Evolutionary conservation across 2,113 vertebrate genomes (phyloP).

Genomic region (Cryptoleucopteryx plumbea): DNA sequence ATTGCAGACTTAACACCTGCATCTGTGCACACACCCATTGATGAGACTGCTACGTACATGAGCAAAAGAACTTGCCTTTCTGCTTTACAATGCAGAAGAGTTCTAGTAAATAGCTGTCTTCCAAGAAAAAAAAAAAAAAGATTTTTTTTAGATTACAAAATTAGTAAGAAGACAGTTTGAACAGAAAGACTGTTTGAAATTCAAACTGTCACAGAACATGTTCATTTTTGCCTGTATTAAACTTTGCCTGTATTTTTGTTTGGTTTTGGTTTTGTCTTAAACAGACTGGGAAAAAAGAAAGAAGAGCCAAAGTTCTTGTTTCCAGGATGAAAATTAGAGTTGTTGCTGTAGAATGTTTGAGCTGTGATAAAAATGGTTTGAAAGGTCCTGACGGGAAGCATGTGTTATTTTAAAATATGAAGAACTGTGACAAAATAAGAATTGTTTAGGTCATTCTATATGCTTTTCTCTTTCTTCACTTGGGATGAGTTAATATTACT

Average conservation of each 20-base stretch:
- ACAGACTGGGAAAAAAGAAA: neutral
- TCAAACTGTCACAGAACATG: neutral
- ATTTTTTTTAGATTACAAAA: neutral
- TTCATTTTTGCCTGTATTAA: neutral
- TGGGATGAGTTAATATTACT: constrained; percentile 17
- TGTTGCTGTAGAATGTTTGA: neutral
- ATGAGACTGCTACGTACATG: neutral
- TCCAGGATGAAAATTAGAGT: neutral
- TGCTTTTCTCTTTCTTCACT: neutral
- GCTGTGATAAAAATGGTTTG: constrained; percentile 26
- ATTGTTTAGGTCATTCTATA: constrained; percentile 26
- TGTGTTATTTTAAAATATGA: neutral
- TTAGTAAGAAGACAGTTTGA: neutral
- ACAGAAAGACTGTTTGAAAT: neutral
- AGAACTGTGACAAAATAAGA: neutral
- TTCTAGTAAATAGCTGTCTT: neutral
- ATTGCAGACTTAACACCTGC: neutral
- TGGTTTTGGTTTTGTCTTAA: neutral
- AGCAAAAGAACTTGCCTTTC: neutral
- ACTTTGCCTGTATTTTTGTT: neutral
- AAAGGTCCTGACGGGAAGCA: neutral
- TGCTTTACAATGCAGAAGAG: neutral
- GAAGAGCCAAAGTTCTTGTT: neutral
- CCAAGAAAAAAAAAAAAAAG: neutral
- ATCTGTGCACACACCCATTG: neutral